These are phyloP conservation scores for Corbicula japonica DNA, from an alignment of 2,888 invertebrate genomes.

Conservation along the genomic window DNA sequence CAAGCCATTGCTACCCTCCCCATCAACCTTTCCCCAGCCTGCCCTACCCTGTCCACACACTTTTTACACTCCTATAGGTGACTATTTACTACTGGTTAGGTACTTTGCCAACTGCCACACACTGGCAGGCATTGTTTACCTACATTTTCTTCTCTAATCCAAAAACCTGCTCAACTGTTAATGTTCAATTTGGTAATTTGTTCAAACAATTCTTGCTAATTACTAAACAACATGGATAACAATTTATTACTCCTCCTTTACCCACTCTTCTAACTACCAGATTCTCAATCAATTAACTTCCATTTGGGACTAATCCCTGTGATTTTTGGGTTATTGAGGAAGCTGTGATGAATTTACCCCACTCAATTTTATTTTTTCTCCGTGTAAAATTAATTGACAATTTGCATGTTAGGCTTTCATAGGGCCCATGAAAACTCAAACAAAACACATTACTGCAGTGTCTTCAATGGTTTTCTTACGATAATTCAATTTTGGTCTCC, in stretches of 20 bases:
- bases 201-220: constrained; percentile 51
- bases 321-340: constrained; percentile 35
- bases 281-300: constrained; percentile 26
- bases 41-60: too few relatives aligned
- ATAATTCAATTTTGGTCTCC: constrained; percentile 63
- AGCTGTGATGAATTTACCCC: constrained; percentile 56
- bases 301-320: constrained; percentile 35
- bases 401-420: constrained; percentile 64
- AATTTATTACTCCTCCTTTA: constrained; percentile 16
- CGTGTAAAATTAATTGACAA: constrained; percentile 63
- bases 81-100: too few relatives aligned
- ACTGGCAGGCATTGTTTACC: too few relatives aligned
- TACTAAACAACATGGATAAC: constrained; percentile 28
- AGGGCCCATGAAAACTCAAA: constrained; percentile 49
- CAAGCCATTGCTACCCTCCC: too few relatives aligned
- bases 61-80: too few relatives aligned
- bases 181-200: constrained; percentile 57
- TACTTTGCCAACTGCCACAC: too few relatives aligned
- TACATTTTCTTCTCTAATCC: too few relatives aligned
- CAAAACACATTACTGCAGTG: constrained; percentile 61
- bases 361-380: constrained; percentile 56
- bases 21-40: too few relatives aligned
- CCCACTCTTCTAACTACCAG: constrained; percentile 13
- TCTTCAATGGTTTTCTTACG: constrained; percentile 63
- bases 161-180: too few relatives aligned